phyloP scores from a whole-genome alignment of 2,797 vertebrate genomes.

The Lepus oiostolus region DNA sequence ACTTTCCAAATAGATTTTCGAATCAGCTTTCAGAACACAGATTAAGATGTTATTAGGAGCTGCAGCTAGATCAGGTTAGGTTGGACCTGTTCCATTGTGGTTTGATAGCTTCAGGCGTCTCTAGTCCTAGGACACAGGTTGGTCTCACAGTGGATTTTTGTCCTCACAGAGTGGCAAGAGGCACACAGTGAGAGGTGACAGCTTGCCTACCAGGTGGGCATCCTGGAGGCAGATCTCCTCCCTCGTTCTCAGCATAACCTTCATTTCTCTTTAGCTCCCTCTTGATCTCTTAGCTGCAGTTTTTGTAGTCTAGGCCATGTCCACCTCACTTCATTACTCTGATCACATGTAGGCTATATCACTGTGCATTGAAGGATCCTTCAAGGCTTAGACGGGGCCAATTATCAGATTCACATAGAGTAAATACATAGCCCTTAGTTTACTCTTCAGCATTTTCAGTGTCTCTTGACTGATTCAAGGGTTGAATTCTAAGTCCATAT shows the following conservation, averaged over 20 bases:
- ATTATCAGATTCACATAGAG: neutral
- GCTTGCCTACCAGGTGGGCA: neutral
- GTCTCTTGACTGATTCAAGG: neutral
- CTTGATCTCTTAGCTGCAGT: neutral
- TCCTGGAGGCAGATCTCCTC: neutral
- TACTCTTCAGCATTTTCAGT: neutral
- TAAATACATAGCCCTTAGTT: neutral
- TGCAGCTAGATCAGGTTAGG: neutral
- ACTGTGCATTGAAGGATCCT: neutral
- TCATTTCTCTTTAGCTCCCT: neutral
- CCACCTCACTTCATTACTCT: neutral
- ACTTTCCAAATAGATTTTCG: slow-evolving; percentile 39
- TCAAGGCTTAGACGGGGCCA: neutral
- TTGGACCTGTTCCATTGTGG: neutral
- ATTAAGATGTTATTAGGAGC: neutral
- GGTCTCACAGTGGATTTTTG: neutral
- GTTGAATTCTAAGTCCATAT: neutral
- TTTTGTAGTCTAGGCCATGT: neutral
- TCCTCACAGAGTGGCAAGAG: neutral
- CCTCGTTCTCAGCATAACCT: neutral
- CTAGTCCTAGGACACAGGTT: neutral
- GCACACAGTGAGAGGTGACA: neutral
- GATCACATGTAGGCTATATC: neutral
- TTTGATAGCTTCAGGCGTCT: neutral
- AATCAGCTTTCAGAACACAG: neutral